Base-by-base conservation (phyloP, 2,888 invertebrate genomes). In the Drosophila subsilvestris region DNA sequence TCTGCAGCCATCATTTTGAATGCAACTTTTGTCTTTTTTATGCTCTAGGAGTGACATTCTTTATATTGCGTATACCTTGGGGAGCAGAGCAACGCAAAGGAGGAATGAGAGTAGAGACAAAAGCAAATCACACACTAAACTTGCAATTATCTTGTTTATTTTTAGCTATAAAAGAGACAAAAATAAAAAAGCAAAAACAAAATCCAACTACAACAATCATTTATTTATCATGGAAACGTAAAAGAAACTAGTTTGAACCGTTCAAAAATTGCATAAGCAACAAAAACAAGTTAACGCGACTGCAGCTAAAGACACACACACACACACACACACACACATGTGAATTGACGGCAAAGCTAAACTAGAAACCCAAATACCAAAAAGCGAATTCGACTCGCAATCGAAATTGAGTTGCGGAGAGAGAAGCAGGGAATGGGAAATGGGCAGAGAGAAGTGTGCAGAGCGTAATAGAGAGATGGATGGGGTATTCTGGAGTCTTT, bases 141-240 rank as follows among this genome's bases (percentile, higher is more conserved):
- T 61, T 75, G 70, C 78, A 78, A 80, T 76, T 83, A 77, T 74
- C 73, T 74, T 86, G 73, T 72, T 84, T 83, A 83, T 80, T 80
- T 79, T 83, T 77, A 75, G 73, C 60, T 29, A 18, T 53, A 69
- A 61, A 50, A 60, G 37, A 43, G 62, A 65, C 65, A 50, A 65
- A 45, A 44, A 14, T 48, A 65, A 47, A 47, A 20, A 5, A 5
- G 6, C 4, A 22, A 22, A 22, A 44, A 14, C 32, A 65, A 47
- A 54, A 51, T 14, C n/a, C 9, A 27, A 47, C 61, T 49, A 44
- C 60, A 49, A 62, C 72, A 73, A 71, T 49, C 63, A 70, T 73
- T 79, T 68, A 65, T 65, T 70, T 58, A 69, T 63, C 76, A 74
- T 79, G 66, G 55, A 66, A 78, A 69, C 63, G 49, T 25, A 32